Evolutionary conservation across 2,113 vertebrate genomes (phyloP).

Genomic region (Cryptomyrus ogoouensis): DNA sequence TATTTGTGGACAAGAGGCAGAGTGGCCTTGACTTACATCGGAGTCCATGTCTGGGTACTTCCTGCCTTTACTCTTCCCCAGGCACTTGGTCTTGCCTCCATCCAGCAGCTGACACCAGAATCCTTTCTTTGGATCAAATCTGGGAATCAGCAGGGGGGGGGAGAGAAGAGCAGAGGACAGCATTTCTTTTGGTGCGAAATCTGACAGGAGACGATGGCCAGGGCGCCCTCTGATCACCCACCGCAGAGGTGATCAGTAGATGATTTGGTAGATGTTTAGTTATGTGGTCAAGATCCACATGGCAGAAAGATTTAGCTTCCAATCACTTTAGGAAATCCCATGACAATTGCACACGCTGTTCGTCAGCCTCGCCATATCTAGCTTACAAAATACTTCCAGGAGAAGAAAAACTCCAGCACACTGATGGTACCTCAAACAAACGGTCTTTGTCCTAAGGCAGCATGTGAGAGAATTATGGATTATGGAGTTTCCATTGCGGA

Average conservation of each 20-base stretch:
- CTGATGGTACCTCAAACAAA: neutral
- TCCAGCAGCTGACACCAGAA: slow-evolving; percentile 86
- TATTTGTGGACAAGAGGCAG: neutral
- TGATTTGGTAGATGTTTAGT: neutral
- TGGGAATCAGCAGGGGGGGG: slow-evolving; percentile 29
- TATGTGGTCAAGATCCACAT: neutral
- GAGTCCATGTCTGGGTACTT: slow-evolving; percentile 82
- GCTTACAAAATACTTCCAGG: neutral
- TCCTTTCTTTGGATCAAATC: slow-evolving; percentile 85
- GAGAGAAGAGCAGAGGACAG: neutral
- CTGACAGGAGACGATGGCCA: slow-evolving; percentile 10
- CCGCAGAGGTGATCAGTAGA: neutral
- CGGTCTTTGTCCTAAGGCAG: slow-evolving; percentile 5
- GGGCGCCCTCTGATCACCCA: neutral
- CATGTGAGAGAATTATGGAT: neutral
- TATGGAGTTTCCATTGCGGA: slow-evolving; percentile 23
- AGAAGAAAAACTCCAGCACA: neutral
- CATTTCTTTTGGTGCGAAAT: neutral
- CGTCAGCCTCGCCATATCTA: neutral
- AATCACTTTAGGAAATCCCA: neutral
- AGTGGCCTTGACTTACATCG: slow-evolving; percentile 59
- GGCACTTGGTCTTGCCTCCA: slow-evolving; percentile 81
- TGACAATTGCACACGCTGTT: neutral
- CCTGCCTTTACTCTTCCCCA: slow-evolving; percentile 84
- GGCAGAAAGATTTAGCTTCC: neutral